phyloP scores from a whole-genome alignment of 2,888 invertebrate genomes.

The Hyposoter didymator region DNA sequence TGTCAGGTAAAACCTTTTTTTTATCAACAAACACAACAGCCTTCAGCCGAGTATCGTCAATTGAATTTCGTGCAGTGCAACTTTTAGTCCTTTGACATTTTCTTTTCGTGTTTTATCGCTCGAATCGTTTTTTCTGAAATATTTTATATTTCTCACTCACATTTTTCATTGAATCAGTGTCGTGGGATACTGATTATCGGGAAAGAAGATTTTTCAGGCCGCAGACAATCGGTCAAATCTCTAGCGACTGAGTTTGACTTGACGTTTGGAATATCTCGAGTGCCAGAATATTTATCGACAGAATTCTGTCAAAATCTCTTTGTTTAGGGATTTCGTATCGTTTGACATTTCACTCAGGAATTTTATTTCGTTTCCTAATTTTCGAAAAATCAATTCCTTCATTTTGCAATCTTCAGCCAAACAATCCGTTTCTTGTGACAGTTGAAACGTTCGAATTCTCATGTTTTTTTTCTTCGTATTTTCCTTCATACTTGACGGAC shows the following conservation, averaged over 20 bases:
- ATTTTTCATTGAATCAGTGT: background rate
- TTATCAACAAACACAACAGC: slow-evolving; percentile 26
- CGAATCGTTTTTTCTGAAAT: background rate
- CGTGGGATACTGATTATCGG: background rate
- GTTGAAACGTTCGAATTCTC: background rate
- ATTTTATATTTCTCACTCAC: background rate
- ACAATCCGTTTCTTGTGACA: background rate
- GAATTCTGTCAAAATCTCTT: background rate
- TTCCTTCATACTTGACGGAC: background rate
- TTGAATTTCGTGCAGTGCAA: background rate
- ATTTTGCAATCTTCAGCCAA: background rate
- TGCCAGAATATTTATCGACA: background rate
- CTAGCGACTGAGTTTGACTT: background rate
- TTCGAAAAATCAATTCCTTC: background rate
- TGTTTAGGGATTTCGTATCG: background rate
- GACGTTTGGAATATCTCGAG: background rate
- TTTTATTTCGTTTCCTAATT: background rate
- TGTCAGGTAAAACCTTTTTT: slow-evolving; percentile 88
- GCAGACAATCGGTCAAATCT: background rate
- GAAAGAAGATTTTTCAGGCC: background rate
- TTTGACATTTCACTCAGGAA: background rate
- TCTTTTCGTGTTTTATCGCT: background rate
- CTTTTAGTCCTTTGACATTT: background rate
- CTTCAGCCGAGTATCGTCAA: background rate
- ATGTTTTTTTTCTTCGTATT: background rate